These are phyloP conservation scores for Prochilodus magdalenae DNA, from an alignment of 2,113 vertebrate species.

Conservation along the genomic window DNA sequence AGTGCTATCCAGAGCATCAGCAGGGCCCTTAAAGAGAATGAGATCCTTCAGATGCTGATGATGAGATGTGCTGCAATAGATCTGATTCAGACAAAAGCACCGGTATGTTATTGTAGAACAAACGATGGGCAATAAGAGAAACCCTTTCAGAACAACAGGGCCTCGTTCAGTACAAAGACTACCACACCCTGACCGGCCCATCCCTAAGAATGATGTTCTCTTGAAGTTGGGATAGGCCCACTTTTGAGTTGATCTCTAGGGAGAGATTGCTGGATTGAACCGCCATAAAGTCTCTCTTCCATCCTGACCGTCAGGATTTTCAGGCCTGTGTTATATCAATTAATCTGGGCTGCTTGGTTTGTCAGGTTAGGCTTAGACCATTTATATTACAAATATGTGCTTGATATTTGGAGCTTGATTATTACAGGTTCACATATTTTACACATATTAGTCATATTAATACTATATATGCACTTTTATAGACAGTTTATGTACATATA, in stretches of 20 bases:
- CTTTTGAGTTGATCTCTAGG: neutral
- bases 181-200: slow-evolving; percentile 20
- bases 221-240: neutral
- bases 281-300: neutral
- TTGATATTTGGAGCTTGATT: neutral
- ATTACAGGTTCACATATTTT: neutral
- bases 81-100: slow-evolving; percentile 18
- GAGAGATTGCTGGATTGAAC: neutral
- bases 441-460: too few relatives aligned
- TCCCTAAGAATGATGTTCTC: slow-evolving; percentile 8
- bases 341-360: too few relatives aligned
- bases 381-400: neutral
- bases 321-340: neutral
- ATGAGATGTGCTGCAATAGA: neutral
- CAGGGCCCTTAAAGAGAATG: too few relatives aligned
- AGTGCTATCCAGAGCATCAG: too few relatives aligned
- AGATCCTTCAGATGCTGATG: too few relatives aligned
- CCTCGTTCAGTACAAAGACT: neutral
- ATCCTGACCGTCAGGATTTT: slow-evolving; percentile 24
- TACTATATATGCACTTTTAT: too few relatives aligned
- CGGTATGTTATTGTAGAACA: slow-evolving; percentile 21
- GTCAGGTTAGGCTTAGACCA: too few relatives aligned
- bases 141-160: slow-evolving; percentile 1
- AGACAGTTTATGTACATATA: too few relatives aligned
- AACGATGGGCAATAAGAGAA: slow-evolving; percentile 20